A percentile compares a stretch with the other conserved stretches of the same genome.
phyloP scores from a whole-genome alignment of 2,113 vertebrate genomes.

The Tapirus terrestris region DNA sequence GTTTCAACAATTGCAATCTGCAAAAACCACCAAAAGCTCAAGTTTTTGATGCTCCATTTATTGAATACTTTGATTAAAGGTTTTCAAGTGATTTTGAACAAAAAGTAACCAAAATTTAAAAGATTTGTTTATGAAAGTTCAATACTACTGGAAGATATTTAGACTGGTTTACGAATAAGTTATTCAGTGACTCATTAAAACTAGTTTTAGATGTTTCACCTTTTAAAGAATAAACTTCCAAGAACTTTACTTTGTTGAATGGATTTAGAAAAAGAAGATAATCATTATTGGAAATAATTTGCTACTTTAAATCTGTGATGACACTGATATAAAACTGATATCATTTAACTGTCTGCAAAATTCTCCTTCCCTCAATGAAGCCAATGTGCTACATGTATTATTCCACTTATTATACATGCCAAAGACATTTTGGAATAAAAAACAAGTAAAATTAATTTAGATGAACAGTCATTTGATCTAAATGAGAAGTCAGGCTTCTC shows the following conservation, averaged over 20 bases:
- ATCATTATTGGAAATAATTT: background rate
- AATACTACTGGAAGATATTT: no score
- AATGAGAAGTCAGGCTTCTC: no score
- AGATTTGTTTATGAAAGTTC: background rate
- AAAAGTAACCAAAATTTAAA: background rate
- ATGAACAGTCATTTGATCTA: no score
- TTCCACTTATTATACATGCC: background rate
- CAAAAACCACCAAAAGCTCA: background rate
- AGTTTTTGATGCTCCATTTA: background rate
- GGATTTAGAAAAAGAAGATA: background rate
- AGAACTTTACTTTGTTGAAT: background rate
- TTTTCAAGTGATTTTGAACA: background rate
- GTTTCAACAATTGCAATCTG: background rate
- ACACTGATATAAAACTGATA: background rate
- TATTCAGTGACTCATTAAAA: background rate
- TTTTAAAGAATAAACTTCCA: background rate
- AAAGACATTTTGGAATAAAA: background rate
- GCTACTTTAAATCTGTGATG: background rate
- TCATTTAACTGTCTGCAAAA: background rate
- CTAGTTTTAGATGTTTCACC: no score
- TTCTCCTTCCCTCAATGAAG: background rate
- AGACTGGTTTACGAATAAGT: background rate
- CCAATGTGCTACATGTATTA: background rate
- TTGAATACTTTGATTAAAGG: background rate
- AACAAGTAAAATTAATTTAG: background rate